A percentile compares a stretch with the other conserved stretches of the same genome.
phyloP scores from a whole-genome alignment of 1,140 invertebrate genomes.

The Nilaparvata lugens region DNA sequence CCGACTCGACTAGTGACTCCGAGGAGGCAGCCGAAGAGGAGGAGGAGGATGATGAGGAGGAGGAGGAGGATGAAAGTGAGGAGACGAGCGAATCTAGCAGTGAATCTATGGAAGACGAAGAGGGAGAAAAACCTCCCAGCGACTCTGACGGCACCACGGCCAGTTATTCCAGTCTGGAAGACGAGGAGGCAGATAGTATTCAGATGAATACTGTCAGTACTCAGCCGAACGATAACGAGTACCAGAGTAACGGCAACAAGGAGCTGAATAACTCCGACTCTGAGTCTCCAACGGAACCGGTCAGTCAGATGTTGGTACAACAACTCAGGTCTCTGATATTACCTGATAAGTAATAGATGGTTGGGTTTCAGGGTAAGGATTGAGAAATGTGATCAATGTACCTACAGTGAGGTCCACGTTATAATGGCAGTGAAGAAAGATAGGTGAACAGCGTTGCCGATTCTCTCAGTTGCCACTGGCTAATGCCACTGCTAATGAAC shows the following conservation, averaged over 20 bases:
- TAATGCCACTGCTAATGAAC: too few relatives aligned
- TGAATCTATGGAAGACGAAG: constrained; percentile 25
- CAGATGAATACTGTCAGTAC: constrained; percentile 12
- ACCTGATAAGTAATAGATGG: not conserved
- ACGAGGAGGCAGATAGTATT: constrained; percentile 34
- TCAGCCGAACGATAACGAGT: not conserved
- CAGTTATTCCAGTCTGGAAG: constrained; percentile 40
- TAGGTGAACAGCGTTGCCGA: too few relatives aligned
- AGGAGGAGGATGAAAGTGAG: constrained; percentile 22
- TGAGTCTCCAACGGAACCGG: constrained; percentile 48
- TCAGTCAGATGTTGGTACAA: constrained; percentile 38
- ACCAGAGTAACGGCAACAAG: constrained; percentile 22
- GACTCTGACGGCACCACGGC: constrained; percentile 39
- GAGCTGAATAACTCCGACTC: constrained; percentile 44
- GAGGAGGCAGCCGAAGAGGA: too few relatives aligned
- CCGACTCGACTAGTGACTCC: constrained; percentile 29
- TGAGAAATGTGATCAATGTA: too few relatives aligned
- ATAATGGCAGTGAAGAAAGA: too few relatives aligned
- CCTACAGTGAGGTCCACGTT: too few relatives aligned
- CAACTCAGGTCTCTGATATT: not conserved
- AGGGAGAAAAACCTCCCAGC: constrained; percentile 16
- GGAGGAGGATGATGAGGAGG: constrained; percentile 13
- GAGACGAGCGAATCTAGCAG: constrained; percentile 7
- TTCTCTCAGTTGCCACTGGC: too few relatives aligned
- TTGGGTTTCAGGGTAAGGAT: too few relatives aligned